Evolutionary conservation across 2,888 invertebrate species (phyloP), one percentile per base, ranked within the genome.

Genomic region (Phyto melanocephala): DNA sequence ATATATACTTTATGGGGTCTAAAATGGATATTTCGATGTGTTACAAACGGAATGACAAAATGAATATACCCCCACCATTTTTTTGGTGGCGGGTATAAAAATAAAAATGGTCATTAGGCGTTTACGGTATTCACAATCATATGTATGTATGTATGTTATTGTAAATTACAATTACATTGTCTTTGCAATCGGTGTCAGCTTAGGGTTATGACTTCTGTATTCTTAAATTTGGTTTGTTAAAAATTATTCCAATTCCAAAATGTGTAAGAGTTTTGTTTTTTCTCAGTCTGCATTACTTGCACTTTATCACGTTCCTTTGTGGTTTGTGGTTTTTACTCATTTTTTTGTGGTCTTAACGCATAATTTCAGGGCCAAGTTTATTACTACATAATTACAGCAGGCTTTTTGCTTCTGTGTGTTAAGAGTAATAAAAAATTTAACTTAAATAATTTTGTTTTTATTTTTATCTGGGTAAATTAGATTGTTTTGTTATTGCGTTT

Each of bases 321-420:
- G 13, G 28, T 70, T 15, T 13, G 17, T 45, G 15, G 0, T 7
- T 37, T 28, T 47, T 71, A 11, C n/a, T n/a, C n/a, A n/a, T n/a
- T 1, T 1, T 11, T 7, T 8, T 75, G 50, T 62, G 47, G 40
- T 22, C 50, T 45, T 15, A 40, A 63, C 35, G 65, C 54, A 40
- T 67, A 42, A 35, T 52, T 70, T 62, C 70, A 70, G 72, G 79
- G 65, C 42, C 52, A 72, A 54, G 42, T 42, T 33, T 3, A 67
- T 50, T 37, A 62, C 28, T 33, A 17, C 8, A 35, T 33, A 1
- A 67, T 40, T 37, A 52, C 40, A 33, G 13, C 8, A 35, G 10
- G 11, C 35, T 10, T 17, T 42, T 58, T 15, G 33, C 17, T 56
- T 15, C 4, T n/a, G n/a, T n/a, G n/a, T 54, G 7, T 37, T 3